A percentile compares a stretch with the other conserved stretches of the same genome.
These are phyloP conservation scores for Symphodus melops DNA, from an alignment of 2,113 vertebrate species.

Conservation along the genomic window DNA sequence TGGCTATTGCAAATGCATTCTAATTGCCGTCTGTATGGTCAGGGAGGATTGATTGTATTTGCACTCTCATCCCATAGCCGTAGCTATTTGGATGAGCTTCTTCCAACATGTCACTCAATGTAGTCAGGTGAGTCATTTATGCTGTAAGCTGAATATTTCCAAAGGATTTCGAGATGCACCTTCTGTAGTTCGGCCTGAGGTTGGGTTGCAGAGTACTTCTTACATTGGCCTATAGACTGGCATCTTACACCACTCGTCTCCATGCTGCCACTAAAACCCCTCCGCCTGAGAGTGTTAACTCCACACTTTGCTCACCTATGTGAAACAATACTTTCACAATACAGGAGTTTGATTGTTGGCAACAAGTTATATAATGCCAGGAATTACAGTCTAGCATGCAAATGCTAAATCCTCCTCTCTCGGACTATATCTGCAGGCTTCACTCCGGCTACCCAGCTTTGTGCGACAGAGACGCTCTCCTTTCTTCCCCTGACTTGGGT, in stretches of 20 bases:
- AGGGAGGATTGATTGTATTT: neutral
- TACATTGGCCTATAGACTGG: constrained; percentile 51
- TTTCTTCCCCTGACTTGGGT: constrained; percentile 78
- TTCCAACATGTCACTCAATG: neutral
- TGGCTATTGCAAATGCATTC: neutral
- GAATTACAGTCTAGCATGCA: constrained; percentile 83
- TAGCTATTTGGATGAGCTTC: neutral
- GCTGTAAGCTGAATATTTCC: constrained; percentile 19
- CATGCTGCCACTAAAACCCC: constrained; percentile 25
- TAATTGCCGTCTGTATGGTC: neutral
- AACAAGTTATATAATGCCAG: constrained; percentile 83
- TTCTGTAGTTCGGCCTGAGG: constrained; percentile 15
- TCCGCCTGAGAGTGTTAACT: constrained; percentile 53
- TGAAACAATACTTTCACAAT: constrained; percentile 84
- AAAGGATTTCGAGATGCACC: constrained; percentile 24
- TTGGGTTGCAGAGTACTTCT: constrained; percentile 19
- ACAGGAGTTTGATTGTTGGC: constrained; percentile 79
- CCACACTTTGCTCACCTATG: constrained; percentile 73
- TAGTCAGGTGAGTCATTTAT: constrained; percentile 23
- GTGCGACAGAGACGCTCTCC: constrained; percentile 77
- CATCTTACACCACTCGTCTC: constrained; percentile 38
- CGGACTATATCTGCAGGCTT: constrained; percentile 80
- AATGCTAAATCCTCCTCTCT: constrained; percentile 82
- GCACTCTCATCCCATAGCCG: neutral
- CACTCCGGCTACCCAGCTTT: constrained; percentile 80